Percentiles rank a stretch among this genome's conserved stretches.
Conservation (phyloP, 2,888 invertebrate species). For the Ethmia dodecea region DNA sequence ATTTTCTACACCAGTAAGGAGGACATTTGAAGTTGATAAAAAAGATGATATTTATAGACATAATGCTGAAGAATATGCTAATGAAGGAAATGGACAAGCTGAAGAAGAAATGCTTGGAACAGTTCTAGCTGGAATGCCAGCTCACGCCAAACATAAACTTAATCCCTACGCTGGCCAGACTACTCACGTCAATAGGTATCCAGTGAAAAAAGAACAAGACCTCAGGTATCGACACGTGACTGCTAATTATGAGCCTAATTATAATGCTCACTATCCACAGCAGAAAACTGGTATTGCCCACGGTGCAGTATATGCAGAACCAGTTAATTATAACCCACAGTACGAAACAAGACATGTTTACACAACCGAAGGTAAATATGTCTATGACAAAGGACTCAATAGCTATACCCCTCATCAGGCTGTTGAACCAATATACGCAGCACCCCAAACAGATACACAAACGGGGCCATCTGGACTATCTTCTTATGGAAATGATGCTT, state of each 20-base stretch:
- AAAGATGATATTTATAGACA: conserved; percentile 82
- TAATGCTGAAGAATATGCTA: conserved; percentile 81
- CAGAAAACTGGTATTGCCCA: conserved; percentile 71
- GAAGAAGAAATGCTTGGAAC: conserved; percentile 88
- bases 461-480: conserved; percentile 49
- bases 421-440: conserved; percentile 65
- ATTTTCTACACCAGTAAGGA: conserved; percentile 80
- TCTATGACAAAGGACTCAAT: conserved; percentile 46
- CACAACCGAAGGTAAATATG: conserved; percentile 56
- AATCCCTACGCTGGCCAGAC: conserved; percentile 69
- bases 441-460: conserved; percentile 59
- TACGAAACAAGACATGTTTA: conserved; percentile 65
- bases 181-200: conserved; percentile 52
- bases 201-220: conserved; percentile 64
- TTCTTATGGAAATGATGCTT: conserved; percentile 51
- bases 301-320: conserved; percentile 63
- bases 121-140: conserved; percentile 83
- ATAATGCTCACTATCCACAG: conserved; percentile 61
- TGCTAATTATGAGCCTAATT: conserved; percentile 55
- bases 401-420: conserved; percentile 53
- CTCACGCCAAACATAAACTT: conserved; percentile 61
- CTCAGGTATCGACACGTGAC: conserved; percentile 64
- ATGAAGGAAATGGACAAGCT: conserved; percentile 81
- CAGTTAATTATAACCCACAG: conserved; percentile 51
- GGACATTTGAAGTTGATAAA: conserved; percentile 81